Evolutionary conservation across 2,888 invertebrate genomes (phyloP).

Genomic region (Leistus spinibarbis): DNA sequence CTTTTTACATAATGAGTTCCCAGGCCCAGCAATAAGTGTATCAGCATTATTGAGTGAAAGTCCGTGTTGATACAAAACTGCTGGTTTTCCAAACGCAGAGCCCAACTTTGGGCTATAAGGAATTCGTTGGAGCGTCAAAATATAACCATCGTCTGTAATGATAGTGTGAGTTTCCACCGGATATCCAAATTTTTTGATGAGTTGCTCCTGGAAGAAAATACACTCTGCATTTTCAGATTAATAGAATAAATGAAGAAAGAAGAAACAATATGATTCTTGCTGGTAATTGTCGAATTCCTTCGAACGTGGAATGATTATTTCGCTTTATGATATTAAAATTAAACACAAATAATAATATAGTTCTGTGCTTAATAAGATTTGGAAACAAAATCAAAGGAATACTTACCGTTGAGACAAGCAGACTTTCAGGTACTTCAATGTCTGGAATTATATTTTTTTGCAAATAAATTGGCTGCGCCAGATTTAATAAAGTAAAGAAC

Average conservation of each 20-base stretch:
- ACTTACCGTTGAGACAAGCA: background rate
- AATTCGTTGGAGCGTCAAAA: slow-evolving; percentile 63
- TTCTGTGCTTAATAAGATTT: background rate
- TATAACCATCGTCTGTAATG: slow-evolving; percentile 63
- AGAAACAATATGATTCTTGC: background rate
- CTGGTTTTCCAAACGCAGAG: slow-evolving; percentile 46
- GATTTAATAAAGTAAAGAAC: background rate
- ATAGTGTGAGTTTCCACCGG: slow-evolving; percentile 55
- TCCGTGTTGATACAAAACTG: slow-evolving; percentile 62
- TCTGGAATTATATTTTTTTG: background rate
- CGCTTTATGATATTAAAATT: no score
- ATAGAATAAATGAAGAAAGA: no score
- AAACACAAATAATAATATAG: background rate
- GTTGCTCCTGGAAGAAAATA: slow-evolving; percentile 51
- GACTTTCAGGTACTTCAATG: background rate
- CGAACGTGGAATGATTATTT: no score
- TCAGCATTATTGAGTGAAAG: slow-evolving; percentile 60
- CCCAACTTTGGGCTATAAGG: slow-evolving; percentile 53
- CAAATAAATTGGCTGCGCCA: background rate
- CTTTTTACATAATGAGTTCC: slow-evolving; percentile 56
- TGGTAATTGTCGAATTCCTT: no score
- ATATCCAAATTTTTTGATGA: slow-evolving; percentile 56
- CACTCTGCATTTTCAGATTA: no score
- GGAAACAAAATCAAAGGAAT: background rate
- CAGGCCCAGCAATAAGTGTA: slow-evolving; percentile 61